Evolutionary conservation across 2,888 invertebrate genomes (phyloP), one percentile per base, ranked within the genome.

Genomic region (Dryobotodes eremita): DNA sequence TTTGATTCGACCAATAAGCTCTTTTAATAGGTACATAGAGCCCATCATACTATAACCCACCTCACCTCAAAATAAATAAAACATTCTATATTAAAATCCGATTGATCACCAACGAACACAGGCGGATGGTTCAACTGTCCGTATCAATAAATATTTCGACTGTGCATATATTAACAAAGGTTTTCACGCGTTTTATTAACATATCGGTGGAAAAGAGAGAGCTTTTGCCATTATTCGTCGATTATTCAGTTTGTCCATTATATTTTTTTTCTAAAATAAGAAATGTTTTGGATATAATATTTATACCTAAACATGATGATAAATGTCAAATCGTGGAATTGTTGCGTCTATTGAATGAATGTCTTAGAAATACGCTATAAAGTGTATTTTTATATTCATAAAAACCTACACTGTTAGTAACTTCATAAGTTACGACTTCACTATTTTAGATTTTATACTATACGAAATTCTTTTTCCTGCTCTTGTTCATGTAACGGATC

Each of bases 111-210:
- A 70, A 61, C 73, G 61, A 59, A 75, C 59, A 65, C 57, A 50
- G 71, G 66, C 53, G 72, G 53, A 71, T 76, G 65, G 70, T 75
- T 66, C 57, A 70, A 69, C 61, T 76, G 68, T 75, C 71, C 42
- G 42, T 80, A 77, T 62, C 88, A 74, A 87, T 87, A 76, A 81
- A 77, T 81, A 70, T 87, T 80, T 76, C 65, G 70, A 59, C 42
- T 73, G 50, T 71, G 72, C 72, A 57, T 77, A 76, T 59, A 85
- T 71, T 68, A 84, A 73, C 64, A 69, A 82, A 76, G 71, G 71
- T 71, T 86, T 82, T 61, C 69, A 65, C 73, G 36, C 53, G 53
- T 71, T 83, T 77, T 69, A 86, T 83, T 83, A 86, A 83, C 71
- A 77, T 72, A 66, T 83, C 72, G 55, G 7, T 50, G 36, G 31